Evolutionary conservation across 2,888 invertebrate species (phyloP).

Genomic region (Mythimna pallens): DNA sequence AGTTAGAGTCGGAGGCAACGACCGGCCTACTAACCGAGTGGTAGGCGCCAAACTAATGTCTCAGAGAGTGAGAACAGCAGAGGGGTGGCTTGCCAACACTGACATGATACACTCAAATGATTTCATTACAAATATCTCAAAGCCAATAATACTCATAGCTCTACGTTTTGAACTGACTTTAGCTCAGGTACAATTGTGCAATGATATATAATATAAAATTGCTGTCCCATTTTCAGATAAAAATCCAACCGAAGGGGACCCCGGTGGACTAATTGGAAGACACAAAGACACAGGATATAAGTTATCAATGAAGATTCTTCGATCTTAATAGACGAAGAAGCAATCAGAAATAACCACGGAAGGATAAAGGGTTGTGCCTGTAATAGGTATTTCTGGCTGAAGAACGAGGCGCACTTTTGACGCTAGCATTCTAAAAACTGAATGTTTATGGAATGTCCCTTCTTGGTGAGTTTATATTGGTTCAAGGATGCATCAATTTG

Average conservation of each 20-base stretch:
- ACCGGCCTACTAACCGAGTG: constrained; percentile 84
- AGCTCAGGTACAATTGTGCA: constrained; percentile 10
- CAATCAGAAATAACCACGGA: neutral
- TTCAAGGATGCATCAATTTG: constrained; percentile 51
- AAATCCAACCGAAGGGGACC: constrained; percentile 8
- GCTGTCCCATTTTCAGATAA: neutral
- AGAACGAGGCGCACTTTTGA: neutral
- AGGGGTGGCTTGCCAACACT: constrained; percentile 67
- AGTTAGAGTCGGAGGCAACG: constrained; percentile 73
- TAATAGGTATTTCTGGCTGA: neutral
- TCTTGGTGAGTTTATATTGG: constrained; percentile 7
- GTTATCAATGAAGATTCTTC: constrained; percentile 2
- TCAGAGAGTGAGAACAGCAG: constrained; percentile 41
- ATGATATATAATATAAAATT: neutral
- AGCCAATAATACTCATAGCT: constrained; percentile 36
- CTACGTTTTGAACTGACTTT: neutral
- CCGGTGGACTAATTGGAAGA: neutral
- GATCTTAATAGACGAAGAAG: constrained; percentile 2
- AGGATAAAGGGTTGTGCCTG: neutral
- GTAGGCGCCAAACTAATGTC: constrained; percentile 71
- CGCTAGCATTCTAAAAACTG: neutral
- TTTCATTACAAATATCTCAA: constrained; percentile 35
- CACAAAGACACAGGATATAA: constrained; percentile 1
- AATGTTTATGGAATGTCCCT: constrained; percentile 18
- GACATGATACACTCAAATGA: constrained; percentile 47